Evolutionary conservation across 2,797 vertebrate species (phyloP), one percentile per base, ranked within the genome.

Genomic region (Falco rusticolus): DNA sequence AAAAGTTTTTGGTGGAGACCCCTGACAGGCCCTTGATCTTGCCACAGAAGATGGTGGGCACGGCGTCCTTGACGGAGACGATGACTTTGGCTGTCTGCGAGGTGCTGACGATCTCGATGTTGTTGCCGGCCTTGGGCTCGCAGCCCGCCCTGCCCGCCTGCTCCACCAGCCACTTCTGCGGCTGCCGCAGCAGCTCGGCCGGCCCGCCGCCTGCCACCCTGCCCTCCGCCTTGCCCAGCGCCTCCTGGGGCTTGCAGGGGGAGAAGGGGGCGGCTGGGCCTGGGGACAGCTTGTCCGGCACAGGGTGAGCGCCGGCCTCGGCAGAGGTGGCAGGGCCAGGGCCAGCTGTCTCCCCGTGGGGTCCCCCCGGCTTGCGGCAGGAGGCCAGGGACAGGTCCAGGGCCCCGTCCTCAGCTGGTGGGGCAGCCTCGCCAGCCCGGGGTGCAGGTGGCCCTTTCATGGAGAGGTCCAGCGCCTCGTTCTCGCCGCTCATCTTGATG

Each of bases 1-100:
- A 99, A 98, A 99, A 99, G 98, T 99, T 99, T 98, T 99, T 99
- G 90, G 99, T 99, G 94, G 99, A 99, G 77, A 99, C 99, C 8
- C 99, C 99, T 0, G 99, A 99, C 53, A 99, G 98, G 87, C 99
- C 99, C 98, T 99, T 99, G 68, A 99, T 99, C 97, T 99, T 99
- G 78, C 99, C 99, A 43, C 99, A 99, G 97, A 99, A 99, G 96
- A 99, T 99, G 93, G 99, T 98, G 33, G 99, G 99, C 96, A 99
- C 98, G 10, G 99, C 98, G 11, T 99, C 99, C 98, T 99, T 99
- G 89, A 99, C 99, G 0, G 99, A 99, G 75, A 99, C 99, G 5
- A 99, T 99, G 92, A 99, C 99, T 98, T 99, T 99, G 97, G 99
- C 98, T 3, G 99, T 99, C 98, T 99, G 99, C 18, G 99, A 99